Base-by-base conservation (phyloP, 92 coral and sea anemone species). In the Bergia sp. region DNA sequence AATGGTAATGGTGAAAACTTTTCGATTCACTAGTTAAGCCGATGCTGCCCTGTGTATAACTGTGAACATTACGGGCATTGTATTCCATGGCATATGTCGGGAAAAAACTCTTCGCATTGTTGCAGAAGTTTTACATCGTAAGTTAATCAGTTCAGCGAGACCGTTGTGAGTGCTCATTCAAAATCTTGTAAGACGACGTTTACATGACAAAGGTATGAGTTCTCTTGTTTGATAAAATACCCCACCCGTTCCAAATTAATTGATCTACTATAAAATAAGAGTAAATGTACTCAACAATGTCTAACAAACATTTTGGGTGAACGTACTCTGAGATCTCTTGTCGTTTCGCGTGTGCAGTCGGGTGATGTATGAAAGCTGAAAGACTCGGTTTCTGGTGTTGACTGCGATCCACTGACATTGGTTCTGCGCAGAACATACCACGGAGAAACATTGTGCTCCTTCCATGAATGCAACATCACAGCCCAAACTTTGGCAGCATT, bases 381-480 rank as follows among this genome's bases (percentile, higher is more conserved):
- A 74, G 73, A 53, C n/a, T 81, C 88, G 81, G 65, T 90, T 93
- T 73, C 77, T 80, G 8, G 81, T 87, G 38, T 83, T 23, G 18
- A 90, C 91, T 23, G 96, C 94, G 74, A 85, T 53, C 98, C 98
- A 95, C 75, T 88, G 93, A 37, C 98, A 95, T 21, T 85, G 87
- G 86, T 86, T 88, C 78, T 86, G 89, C 71, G 86, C 88, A 82
- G 90, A 92, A 72, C 99, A 97, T 18, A 88, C 94, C 36, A 97
- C 94, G 3, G 99, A 95, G 43, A 90, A 94, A 86, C 99, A 97
- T 7, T 91, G 91, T 16, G 82, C 88, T 89, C 96, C 97, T 79
- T 92, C 95, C 96, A 95, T 92, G 78, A 90, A 94, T 15, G 98
- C 97, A 77, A 89, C 94, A 80, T 94, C 98, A 61, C 99, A 97